Evolutionary conservation across 2,797 vertebrate species (phyloP).

Genomic region (Neoniphon sammara): DNA sequence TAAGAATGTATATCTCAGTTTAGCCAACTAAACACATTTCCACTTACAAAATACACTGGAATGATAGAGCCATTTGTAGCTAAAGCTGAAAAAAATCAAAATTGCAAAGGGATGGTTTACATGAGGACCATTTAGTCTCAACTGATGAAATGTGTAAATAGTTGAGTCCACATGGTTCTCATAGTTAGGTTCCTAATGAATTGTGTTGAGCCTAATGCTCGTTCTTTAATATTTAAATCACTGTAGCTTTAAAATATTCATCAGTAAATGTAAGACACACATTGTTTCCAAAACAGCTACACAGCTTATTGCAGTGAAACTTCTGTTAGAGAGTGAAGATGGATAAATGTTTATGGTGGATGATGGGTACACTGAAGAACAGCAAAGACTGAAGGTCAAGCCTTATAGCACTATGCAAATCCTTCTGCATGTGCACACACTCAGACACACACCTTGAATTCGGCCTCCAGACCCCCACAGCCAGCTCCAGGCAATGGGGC

Average conservation of each 20-base stretch:
- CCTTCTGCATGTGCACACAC: neutral
- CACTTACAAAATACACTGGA: no score
- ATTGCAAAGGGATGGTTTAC: neutral
- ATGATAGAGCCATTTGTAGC: no score
- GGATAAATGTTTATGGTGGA: neutral
- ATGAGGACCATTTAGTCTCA: no score
- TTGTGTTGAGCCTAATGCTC: no score
- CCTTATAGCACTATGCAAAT: neutral
- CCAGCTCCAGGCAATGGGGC: slow-evolving; percentile 91
- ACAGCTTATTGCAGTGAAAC: neutral
- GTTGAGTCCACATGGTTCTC: no score
- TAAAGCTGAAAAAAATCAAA: neutral
- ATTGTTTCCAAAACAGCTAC: neutral
- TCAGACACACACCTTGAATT: slow-evolving; percentile 90
- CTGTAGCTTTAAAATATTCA: no score
- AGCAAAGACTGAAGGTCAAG: neutral
- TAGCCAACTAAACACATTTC: no score
- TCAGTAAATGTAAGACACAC: no score
- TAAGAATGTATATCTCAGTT: neutral
- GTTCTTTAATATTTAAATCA: no score
- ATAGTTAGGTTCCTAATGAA: no score
- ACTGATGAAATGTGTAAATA: no score
- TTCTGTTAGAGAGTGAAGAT: neutral
- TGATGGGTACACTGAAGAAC: neutral
- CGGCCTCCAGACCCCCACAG: slow-evolving; percentile 94